phyloP scores from a whole-genome alignment of 1,140 invertebrate genomes.

The Bombus balteatus region DNA sequence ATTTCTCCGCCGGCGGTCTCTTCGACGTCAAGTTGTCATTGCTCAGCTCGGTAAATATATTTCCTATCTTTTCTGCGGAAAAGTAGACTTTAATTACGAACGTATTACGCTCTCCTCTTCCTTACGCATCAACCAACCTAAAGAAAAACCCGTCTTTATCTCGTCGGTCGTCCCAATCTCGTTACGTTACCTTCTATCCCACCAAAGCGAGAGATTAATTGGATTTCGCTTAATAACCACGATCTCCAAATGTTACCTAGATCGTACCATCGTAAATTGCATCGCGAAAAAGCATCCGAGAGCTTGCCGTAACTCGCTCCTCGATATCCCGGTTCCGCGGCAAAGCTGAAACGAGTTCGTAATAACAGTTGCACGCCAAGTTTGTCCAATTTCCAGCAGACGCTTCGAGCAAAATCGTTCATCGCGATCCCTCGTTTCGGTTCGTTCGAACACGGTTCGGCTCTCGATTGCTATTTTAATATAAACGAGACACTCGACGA shows the following conservation, averaged over 20 bases:
- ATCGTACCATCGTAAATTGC: background rate
- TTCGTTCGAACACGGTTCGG: too few species aligned
- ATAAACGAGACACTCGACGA: background rate
- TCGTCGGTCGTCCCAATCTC: background rate
- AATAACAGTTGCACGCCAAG: background rate
- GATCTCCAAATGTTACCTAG: background rate
- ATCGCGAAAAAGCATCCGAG: background rate
- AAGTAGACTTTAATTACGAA: background rate
- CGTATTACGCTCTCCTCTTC: background rate
- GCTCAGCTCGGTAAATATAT: slow-evolving; percentile 73
- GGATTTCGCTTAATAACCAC: background rate
- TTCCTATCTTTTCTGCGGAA: background rate
- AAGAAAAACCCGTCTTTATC: background rate
- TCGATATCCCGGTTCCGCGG: background rate
- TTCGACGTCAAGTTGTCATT: slow-evolving; percentile 77
- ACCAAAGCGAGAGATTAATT: slow-evolving; percentile 3
- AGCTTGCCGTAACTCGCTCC: background rate
- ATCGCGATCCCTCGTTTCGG: background rate
- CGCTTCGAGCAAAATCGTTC: background rate
- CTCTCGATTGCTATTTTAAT: background rate
- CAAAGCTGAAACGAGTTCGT: background rate
- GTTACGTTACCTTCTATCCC: background rate
- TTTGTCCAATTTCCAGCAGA: background rate
- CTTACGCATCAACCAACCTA: too few species aligned
- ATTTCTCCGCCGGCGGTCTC: slow-evolving; percentile 77